These are phyloP conservation scores for Eumeta japonica DNA, from an alignment of 1,140 invertebrate species.

Conservation along the genomic window DNA sequence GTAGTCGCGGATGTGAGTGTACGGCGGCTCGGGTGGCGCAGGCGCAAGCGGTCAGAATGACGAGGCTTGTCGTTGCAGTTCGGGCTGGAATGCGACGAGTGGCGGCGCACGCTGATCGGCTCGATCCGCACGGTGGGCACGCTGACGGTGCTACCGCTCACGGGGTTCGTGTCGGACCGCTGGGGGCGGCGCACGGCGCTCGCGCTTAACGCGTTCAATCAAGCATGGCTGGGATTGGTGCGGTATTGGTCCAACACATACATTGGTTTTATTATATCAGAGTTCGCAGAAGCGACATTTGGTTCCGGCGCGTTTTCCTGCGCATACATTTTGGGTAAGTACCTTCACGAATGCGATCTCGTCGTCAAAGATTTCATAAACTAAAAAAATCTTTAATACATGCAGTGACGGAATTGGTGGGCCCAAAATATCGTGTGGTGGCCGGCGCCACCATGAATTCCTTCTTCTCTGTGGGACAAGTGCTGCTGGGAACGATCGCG, in stretches of 20 bases:
- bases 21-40: neutral
- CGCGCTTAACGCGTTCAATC: slow-evolving; percentile 58
- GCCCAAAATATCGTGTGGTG: slow-evolving; percentile 68
- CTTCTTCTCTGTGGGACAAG: slow-evolving; percentile 71
- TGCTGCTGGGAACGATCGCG: slow-evolving; percentile 64
- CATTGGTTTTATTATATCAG: slow-evolving; percentile 61
- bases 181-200: slow-evolving; percentile 65
- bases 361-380: neutral
- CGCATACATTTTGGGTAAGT: slow-evolving; percentile 43
- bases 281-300: slow-evolving; percentile 64
- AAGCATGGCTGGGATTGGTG: slow-evolving; percentile 61
- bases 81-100: slow-evolving; percentile 28
- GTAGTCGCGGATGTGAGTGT: slow-evolving; percentile 6
- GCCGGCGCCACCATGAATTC: slow-evolving; percentile 68
- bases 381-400: slow-evolving; percentile 2
- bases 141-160: slow-evolving; percentile 61
- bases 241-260: slow-evolving; percentile 67
- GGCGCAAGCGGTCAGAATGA: neutral
- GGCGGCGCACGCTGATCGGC: slow-evolving; percentile 25
- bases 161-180: slow-evolving; percentile 66
- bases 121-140: slow-evolving; percentile 25
- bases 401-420: slow-evolving; percentile 72
- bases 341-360: neutral
- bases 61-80: slow-evolving; percentile 30
- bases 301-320: slow-evolving; percentile 43